Conservation (phyloP, 2,888 invertebrate genomes). For the Pristionchus fissidentatus region DNA sequence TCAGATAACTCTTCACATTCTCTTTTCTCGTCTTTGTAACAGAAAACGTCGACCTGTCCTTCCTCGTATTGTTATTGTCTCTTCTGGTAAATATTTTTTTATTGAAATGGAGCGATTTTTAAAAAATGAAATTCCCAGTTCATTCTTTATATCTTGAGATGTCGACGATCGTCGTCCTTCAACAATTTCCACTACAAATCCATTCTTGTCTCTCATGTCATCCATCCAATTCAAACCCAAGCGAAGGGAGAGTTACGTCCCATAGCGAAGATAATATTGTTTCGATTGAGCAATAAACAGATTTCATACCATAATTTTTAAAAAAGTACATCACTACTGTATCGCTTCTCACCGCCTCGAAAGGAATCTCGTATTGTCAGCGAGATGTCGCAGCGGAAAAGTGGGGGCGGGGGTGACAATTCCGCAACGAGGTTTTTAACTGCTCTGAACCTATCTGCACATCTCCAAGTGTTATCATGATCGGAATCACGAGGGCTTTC, state of each 20-base stretch:
- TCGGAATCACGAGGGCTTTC: too few species aligned
- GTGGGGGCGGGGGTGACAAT: too few species aligned
- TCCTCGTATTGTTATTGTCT: constrained; percentile 14
- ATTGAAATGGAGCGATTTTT: too few species aligned
- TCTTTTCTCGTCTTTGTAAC: constrained; percentile 10
- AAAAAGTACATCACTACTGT: too few species aligned
- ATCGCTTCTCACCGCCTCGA: background rate
- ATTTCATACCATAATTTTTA: background rate
- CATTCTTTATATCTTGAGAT: background rate
- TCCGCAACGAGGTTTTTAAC: too few species aligned
- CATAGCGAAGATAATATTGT: too few species aligned
- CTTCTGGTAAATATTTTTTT: background rate
- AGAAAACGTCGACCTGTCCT: background rate
- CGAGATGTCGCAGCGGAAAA: too few species aligned
- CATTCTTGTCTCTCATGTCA: constrained; percentile 1
- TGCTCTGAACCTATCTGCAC: too few species aligned
- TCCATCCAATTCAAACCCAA: constrained; percentile 40
- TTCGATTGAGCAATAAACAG: too few species aligned
- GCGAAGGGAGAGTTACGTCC: constrained; percentile 25
- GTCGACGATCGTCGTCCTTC: background rate
- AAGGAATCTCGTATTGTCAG: too few species aligned
- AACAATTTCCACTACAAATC: background rate
- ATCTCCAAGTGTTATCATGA: too few species aligned
- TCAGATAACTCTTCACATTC: constrained; percentile 19
- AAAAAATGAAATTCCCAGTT: too few species aligned